Evolutionary conservation across 2,888 invertebrate species (phyloP).

Genomic region (Baronia brevicornis): DNA sequence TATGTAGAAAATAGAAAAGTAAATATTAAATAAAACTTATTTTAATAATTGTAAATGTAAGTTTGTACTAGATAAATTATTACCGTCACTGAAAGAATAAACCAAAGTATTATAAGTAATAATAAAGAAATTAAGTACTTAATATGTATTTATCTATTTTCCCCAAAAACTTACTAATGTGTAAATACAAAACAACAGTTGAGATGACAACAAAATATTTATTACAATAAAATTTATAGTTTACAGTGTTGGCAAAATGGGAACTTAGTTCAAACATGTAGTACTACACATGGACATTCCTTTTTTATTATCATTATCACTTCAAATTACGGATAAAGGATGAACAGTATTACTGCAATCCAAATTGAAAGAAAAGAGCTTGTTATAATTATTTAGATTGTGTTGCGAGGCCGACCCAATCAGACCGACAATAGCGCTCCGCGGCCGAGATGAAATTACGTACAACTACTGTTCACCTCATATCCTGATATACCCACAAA

Average conservation of each 20-base stretch:
- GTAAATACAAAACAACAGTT: slow-evolving; percentile 17
- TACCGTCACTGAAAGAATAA: slow-evolving; percentile 45
- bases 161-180: slow-evolving; percentile 1
- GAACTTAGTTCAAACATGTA: slow-evolving; percentile 36
- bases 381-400: too few relatives aligned
- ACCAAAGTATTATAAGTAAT: slow-evolving; percentile 65
- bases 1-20: slow-evolving; percentile 1
- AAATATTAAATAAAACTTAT: not conserved
- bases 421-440: too few relatives aligned
- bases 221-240: slow-evolving; percentile 50
- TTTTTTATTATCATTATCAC: slow-evolving; percentile 4
- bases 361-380: too few relatives aligned
- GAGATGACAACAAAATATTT: slow-evolving; percentile 53
- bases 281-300: slow-evolving; percentile 3
- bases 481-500: too few relatives aligned
- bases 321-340: not conserved
- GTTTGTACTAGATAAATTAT: slow-evolving; percentile 44
- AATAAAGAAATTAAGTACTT: slow-evolving; percentile 21
- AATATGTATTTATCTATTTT: slow-evolving; percentile 1
- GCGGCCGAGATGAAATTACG: too few relatives aligned
- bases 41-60: slow-evolving; percentile 11
- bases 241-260: slow-evolving; percentile 47
- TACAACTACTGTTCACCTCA: too few relatives aligned
- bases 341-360: too few relatives aligned
- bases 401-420: too few relatives aligned